These are phyloP conservation scores for Drosophila pullipes DNA, from an alignment of 2,888 invertebrate genomes.

Conservation along the genomic window DNA sequence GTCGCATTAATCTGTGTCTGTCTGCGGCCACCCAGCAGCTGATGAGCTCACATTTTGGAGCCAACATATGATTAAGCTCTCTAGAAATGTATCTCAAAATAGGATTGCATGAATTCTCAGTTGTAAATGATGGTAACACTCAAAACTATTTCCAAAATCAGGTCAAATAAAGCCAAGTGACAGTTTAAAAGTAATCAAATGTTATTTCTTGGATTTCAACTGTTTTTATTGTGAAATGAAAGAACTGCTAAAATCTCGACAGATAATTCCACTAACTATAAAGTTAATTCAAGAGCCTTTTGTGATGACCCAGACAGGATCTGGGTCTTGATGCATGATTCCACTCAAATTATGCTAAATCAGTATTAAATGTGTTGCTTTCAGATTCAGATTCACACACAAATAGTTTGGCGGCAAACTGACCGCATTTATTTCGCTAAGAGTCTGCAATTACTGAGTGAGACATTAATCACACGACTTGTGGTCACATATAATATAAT, in stretches of 20 bases:
- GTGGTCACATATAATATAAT: slow-evolving; percentile 1
- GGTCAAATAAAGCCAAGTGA: not conserved
- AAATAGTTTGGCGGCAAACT: not conserved
- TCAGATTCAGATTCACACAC: not conserved
- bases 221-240: not conserved
- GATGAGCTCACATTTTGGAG: not conserved
- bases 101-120: not conserved
- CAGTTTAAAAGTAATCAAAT: not conserved
- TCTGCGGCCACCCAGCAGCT: not conserved
- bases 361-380: not conserved
- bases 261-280: not conserved
- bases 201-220: not conserved
- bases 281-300: not conserved
- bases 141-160: not conserved
- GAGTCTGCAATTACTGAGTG: slow-evolving; percentile 2
- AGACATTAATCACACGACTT: slow-evolving; percentile 26
- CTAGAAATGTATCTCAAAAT: not conserved
- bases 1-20: slow-evolving; percentile 22
- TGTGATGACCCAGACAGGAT: no score
- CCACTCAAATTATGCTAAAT: no score
- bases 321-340: no score
- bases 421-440: not conserved
- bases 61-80: not conserved
- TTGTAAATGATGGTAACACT: not conserved
- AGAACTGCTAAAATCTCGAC: not conserved